Evolutionary conservation across 2,113 vertebrate species (phyloP).

Genomic region (Xiphorhynchus elegans): DNA sequence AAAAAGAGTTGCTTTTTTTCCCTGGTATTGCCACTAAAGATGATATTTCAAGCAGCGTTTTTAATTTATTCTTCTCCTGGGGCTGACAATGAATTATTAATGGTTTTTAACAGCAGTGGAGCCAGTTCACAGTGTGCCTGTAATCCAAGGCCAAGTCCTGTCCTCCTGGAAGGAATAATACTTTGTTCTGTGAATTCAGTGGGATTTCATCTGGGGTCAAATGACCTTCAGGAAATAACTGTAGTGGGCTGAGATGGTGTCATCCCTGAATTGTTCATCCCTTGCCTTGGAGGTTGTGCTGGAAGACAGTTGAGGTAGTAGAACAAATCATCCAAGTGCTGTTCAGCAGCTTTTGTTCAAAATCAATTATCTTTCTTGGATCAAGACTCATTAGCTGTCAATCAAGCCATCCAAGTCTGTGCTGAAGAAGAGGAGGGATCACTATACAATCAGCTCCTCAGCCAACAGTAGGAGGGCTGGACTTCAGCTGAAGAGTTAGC

Average conservation of each 20-base stretch:
- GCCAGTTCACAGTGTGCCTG: neutral
- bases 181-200: neutral
- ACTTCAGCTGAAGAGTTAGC: neutral
- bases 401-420: neutral
- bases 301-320: neutral
- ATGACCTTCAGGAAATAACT: neutral
- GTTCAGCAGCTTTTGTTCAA: neutral
- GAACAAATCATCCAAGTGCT: neutral
- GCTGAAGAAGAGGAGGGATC: neutral
- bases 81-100: constrained; percentile 48
- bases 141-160: neutral
- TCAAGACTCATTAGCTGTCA: neutral
- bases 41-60: constrained; percentile 58
- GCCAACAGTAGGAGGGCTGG: neutral
- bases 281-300: neutral
- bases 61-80: constrained; percentile 43
- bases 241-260: neutral
- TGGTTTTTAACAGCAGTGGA: neutral
- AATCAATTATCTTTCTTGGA: neutral
- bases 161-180: neutral
- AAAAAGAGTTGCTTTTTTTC: neutral
- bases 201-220: neutral
- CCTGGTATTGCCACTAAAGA: neutral
- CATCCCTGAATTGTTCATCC: neutral
- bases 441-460: neutral